Base-by-base conservation (phyloP, 2,797 vertebrate genomes). In the Sebastes jordani region DNA sequence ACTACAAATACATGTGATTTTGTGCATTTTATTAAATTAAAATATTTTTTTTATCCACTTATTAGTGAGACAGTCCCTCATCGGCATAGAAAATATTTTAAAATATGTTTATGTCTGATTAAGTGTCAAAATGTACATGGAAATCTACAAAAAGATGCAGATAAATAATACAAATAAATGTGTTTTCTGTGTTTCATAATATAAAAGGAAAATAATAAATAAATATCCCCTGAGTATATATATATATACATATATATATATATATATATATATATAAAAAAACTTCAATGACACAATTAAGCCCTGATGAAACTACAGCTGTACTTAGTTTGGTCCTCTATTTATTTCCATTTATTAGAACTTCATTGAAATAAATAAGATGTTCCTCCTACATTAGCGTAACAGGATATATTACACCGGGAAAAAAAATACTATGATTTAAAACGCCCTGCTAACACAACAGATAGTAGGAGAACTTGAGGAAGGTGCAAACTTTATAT, bases 401-500 rank as follows among this genome's bases (percentile, higher is more conserved):
- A 52, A 74, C 72, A 14, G n/a, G 18, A 81, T 62, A 42, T 7
- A 36, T 27, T 69, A 49, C 25, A 20, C 25, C 14, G 1, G n/a
- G 18, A 58, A 74, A 56, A 55, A 2, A 36, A 46, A 34, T 7
- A 46, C 9, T 25, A 36, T 1, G 34, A 38, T 62, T 55, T 32
- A 11, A 72, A 74, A 71, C 20, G 20, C 65, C 52, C 66, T 54
- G 3, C 7, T 34, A 11, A 25, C 42, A 65, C 58, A 56, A 66
- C 22, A 73, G 71, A 83, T 67, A 42, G 56, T 46, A 54, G 55
- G 38, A 68, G 63, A 71, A 66, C 42, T 78, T 10, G 42, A 68
- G 16, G 52, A 71, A 66, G 7, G 11, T 22, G 2, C 46, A 84
- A 80, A 84, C 66, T 82, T 83, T 61, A 81, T 84, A 54, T 64